Base-by-base conservation (phyloP, 2,888 invertebrate species). In the Pristionchus arcanus region DNA sequence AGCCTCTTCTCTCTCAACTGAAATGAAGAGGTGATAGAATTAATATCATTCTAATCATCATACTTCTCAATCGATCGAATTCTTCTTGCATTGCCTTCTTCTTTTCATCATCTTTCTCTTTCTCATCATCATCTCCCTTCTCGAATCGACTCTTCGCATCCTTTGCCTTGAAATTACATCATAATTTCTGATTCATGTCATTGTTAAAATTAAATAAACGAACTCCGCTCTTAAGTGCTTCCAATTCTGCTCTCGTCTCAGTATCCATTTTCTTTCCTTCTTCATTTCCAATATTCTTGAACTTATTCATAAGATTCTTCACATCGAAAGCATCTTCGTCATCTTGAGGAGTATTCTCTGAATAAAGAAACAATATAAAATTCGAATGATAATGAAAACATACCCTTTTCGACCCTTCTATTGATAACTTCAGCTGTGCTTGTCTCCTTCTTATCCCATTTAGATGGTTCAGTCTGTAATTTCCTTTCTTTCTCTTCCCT, bases 1-100 rank as follows among this genome's bases (percentile, higher is more conserved):
- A n/a, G 94, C 94, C 63, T 93, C 93, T 91, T 93, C 93, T 89
- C 94, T 90, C 90, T 94, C 94, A 88, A 91, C 94, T 94, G 90
- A 74, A 94, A 34, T 86, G 34, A 37, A 63, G 5, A 3, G 37
- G 21, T 34, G 16, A 34, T 86, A 0, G 19, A 37, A 5, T 37
- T 19, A 2, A 21, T n/a, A 21, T n/a, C 37, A 34, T 34, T 66
- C 87, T 68, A 0, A 1, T 49, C 31, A 5, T 16, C 93, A 77
- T 71, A 95, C 95, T 93, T 91, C 95, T 95, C 87, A 94, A 90
- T 34, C 91, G 90, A 87, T 94, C 93, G 90, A 95, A 95, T 91
- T 95, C 95, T 90, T 95, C 95, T 31, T 95, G 94, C 91, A 96
- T 94, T 74, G 95, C 94, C 81, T 94, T 92, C 81, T 95, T 94